Conservation (phyloP, 1,140 invertebrate species). For the Drosophila virilis region DNA sequence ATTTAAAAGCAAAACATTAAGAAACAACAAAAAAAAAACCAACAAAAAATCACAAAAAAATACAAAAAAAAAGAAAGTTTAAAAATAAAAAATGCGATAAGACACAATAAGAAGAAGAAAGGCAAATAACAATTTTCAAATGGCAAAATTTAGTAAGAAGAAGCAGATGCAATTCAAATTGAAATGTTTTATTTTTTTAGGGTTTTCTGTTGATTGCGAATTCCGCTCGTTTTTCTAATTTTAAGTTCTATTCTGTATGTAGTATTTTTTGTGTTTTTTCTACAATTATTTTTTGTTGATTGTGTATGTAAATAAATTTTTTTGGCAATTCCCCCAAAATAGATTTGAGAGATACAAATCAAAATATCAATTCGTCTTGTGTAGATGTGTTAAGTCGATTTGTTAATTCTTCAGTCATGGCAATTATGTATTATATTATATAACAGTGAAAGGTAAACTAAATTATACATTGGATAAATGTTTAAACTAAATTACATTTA, state of each 20-base stretch:
- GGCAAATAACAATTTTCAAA: slow-evolving; percentile 42
- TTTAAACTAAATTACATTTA: slow-evolving; percentile 18
- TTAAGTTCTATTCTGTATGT: slow-evolving; percentile 52
- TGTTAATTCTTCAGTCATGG: slow-evolving; percentile 64
- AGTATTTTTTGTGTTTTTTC: slow-evolving; percentile 42
- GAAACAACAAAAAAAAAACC: slow-evolving; percentile 36
- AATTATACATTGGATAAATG: slow-evolving; percentile 50
- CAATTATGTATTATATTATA: slow-evolving; percentile 82
- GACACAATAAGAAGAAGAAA: slow-evolving; percentile 36
- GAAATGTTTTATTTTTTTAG: slow-evolving; percentile 50
- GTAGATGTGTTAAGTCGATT: slow-evolving; percentile 69
- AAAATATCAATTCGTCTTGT: slow-evolving; percentile 72
- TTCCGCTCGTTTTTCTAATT: slow-evolving; percentile 68
- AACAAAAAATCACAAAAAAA: slow-evolving; percentile 45
- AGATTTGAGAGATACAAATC: slow-evolving; percentile 38
- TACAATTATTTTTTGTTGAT: slow-evolving; percentile 53
- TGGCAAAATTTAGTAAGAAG: slow-evolving; percentile 9
- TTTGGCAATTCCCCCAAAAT: slow-evolving; percentile 31
- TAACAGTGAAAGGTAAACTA: slow-evolving; percentile 37
- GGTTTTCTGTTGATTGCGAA: slow-evolving; percentile 58
- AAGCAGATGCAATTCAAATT: slow-evolving; percentile 42
- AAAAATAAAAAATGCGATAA: slow-evolving; percentile 36
- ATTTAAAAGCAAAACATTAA: slow-evolving; percentile 76
- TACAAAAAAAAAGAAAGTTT: slow-evolving; percentile 34
- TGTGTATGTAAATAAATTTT: slow-evolving; percentile 74